Base-by-base conservation (phyloP, 2,888 invertebrate genomes). In the Oxycera nigricornis region DNA sequence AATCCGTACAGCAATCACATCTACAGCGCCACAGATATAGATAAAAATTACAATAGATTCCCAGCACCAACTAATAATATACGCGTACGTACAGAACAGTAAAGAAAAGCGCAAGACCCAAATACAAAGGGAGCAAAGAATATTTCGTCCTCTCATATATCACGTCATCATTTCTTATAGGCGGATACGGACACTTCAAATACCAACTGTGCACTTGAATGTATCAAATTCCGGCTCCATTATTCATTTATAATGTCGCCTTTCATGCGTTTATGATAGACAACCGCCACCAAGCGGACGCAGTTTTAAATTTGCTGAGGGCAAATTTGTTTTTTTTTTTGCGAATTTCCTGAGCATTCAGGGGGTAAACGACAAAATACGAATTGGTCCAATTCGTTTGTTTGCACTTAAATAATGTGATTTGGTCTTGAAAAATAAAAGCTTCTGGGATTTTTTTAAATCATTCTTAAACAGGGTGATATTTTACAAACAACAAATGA, bases 161-260 rank as follows among this genome's bases (percentile, higher is more conserved):
- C 65, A 24, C 24, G 65, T 41, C 65, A 65, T 65, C 65, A 65
- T 65, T 26, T 30, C 59, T 59, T 59, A 30, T 28, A 28, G 28
- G 24, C 65, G 65, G 65, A 65, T 65, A 26, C 65, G 65, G 24
- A 65, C 39, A 65, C 65, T 24, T 41, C 20, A 24, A 41, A 39
- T 65, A 41, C 41, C 65, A 41, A 65, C 22, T 65, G 39, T 39
- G 39, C 41, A 65, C 65, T 39, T 65, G 41, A 30, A 41, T 65
- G 65, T 39, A 65, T 65, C 65, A 65, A 65, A 65, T 65, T 65
- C 65, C 65, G 28, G 24, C 24, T 65, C 65, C 39, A 39, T 65
- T 65, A 65, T 65, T 65, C 30, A 41, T 65, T 65, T 65, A 35
- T 22, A 65, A 65, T 41, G 41, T 39, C 65, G 6, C 20, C 31